Evolutionary conservation across 2,797 vertebrate species (phyloP).

Genomic region (Hyperoplus lanceolatus): DNA sequence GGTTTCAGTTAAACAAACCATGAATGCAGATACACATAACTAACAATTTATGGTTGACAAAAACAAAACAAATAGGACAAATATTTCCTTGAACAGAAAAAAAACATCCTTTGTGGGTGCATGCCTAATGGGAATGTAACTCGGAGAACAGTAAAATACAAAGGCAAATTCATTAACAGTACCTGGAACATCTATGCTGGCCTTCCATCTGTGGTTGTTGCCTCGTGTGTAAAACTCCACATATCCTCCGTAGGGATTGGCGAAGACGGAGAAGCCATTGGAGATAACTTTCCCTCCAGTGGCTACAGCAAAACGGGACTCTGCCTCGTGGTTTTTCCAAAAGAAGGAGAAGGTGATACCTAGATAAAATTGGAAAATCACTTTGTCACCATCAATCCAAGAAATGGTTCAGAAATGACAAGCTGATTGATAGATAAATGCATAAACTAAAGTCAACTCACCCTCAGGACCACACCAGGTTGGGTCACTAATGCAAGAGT

Average conservation of each 20-base stretch:
- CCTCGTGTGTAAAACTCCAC: constrained; percentile 93
- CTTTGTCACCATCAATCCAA: not conserved
- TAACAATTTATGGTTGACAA: constrained; percentile 51
- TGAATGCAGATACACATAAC: constrained; percentile 51
- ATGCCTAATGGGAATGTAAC: constrained; percentile 33
- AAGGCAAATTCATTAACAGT: constrained; percentile 24
- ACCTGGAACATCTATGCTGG: constrained; percentile 92
- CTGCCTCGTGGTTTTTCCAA: constrained; percentile 92
- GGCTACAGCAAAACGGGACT: constrained; percentile 83
- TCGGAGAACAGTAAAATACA: not conserved
- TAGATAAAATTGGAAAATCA: constrained; percentile 59
- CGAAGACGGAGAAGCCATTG: constrained; percentile 92
- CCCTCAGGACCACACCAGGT: constrained; percentile 92
- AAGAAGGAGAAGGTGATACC: constrained; percentile 98
- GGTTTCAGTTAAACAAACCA: constrained; percentile 63
- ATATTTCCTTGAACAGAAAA: constrained; percentile 35
- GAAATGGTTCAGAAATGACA: not conserved
- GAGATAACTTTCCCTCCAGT: constrained; percentile 94
- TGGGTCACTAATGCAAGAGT: constrained; percentile 94
- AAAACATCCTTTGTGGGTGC: not conserved
- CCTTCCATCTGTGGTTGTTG: constrained; percentile 91
- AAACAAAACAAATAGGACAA: constrained; percentile 24
- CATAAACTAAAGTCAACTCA: constrained; percentile 71
- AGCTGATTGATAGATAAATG: not conserved
- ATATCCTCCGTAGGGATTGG: constrained; percentile 86